These are phyloP conservation scores for Alosa sapidissima DNA, from an alignment of 2,797 vertebrate species.

Conservation along the genomic window DNA sequence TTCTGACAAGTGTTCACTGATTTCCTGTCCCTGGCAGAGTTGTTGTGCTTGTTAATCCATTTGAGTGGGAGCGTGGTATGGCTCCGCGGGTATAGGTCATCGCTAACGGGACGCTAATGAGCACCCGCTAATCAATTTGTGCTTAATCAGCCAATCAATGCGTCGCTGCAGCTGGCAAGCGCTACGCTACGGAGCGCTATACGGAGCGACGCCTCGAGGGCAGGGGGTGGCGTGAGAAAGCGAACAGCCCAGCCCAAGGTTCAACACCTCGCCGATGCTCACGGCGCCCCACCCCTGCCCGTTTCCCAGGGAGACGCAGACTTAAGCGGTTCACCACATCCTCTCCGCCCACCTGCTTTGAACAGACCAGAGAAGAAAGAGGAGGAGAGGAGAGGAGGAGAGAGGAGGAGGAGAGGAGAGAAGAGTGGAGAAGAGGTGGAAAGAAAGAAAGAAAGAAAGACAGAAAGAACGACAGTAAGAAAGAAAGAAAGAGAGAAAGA, in stretches of 20 bases:
- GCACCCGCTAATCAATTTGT: slow-evolving; percentile 73
- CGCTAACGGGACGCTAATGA: slow-evolving; percentile 80
- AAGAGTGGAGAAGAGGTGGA: no score
- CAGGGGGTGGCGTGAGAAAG: slow-evolving; percentile 56
- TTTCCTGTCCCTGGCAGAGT: slow-evolving; percentile 55
- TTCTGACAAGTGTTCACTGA: slow-evolving; percentile 53
- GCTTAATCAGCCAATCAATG: slow-evolving; percentile 77
- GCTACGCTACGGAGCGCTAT: slow-evolving; percentile 14
- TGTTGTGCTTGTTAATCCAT: slow-evolving; percentile 62
- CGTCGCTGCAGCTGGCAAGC: slow-evolving; percentile 45
- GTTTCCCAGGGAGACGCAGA: slow-evolving; percentile 8
- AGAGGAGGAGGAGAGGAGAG: no score
- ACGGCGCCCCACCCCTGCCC: neutral
- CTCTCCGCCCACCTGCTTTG: neutral
- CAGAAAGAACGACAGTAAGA: no score
- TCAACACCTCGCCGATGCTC: slow-evolving; percentile 38
- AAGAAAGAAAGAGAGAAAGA: neutral
- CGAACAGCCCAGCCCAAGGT: slow-evolving; percentile 44
- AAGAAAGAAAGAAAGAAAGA: no score
- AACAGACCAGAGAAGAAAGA: neutral
- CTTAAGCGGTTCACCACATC: slow-evolving; percentile 14
- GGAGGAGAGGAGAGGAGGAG: no score
- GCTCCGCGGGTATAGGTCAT: slow-evolving; percentile 63
- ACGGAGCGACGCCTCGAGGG: neutral
- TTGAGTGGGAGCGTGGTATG: slow-evolving; percentile 55